Conservation (phyloP, 1,140 invertebrate species). For the Sminthurinus signatus region DNA sequence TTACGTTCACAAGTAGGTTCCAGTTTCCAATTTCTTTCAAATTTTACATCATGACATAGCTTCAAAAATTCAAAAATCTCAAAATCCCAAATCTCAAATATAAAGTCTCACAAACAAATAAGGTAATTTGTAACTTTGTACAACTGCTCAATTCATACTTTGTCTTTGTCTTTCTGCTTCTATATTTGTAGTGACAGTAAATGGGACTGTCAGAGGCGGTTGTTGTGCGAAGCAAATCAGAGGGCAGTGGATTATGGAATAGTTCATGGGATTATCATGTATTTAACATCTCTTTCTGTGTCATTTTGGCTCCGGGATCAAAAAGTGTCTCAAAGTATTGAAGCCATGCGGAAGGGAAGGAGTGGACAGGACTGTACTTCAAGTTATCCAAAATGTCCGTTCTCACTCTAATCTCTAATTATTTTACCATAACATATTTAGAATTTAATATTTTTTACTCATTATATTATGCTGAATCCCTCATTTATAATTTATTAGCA, state of each 20-base stretch:
- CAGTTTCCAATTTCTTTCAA: too few species aligned
- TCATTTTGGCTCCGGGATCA: conserved; percentile 28
- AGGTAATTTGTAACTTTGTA: too few species aligned
- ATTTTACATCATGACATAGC: too few species aligned
- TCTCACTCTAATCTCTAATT: conserved; percentile 21
- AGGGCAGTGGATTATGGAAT: conserved; percentile 28
- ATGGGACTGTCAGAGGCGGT: conserved; percentile 30
- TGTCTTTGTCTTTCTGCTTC: too few species aligned
- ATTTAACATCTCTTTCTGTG: conserved; percentile 30
- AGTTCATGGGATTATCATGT: conserved; percentile 29
- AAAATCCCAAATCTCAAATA: too few species aligned
- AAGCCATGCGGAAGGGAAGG: conserved; percentile 36
- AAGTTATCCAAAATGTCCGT: conserved; percentile 34
- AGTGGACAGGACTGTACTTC: conserved; percentile 26
- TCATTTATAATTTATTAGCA: not conserved
- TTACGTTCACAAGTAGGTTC: conserved; percentile 39
- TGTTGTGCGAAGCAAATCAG: conserved; percentile 38
- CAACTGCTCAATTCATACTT: too few species aligned
- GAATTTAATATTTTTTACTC: too few species aligned
- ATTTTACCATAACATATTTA: too few species aligned
- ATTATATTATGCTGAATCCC: not conserved
- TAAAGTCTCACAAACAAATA: too few species aligned
- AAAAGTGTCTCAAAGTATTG: conserved; percentile 34
- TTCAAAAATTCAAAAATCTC: not conserved
- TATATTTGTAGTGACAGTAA: conserved; percentile 28